Evolutionary conservation across 2,797 vertebrate genomes (phyloP), one percentile per base, ranked within the genome.

Genomic region (Paramormyrops hopkinsi): DNA sequence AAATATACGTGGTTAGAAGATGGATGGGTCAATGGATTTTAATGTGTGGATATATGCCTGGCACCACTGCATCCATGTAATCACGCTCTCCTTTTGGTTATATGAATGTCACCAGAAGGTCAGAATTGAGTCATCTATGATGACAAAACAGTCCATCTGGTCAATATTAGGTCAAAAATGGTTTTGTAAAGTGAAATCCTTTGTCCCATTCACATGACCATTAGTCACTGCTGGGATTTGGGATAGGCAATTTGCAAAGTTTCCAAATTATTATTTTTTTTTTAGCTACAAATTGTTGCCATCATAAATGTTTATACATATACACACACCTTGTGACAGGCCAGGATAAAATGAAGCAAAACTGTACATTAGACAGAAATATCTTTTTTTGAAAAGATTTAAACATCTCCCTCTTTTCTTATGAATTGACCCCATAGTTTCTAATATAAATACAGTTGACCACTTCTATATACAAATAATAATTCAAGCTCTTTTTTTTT

Each of bases 311-410:
- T n/a, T 79, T 76, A 25, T 44, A 84, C 22, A 54, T 83, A 62
- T 9, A 48, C 53, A 83, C 37, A 84, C 46, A 84, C 8, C 5
- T 33, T 12, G 9, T 44, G 19, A 44, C 51, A 62, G 79, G 14
- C 54, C 37, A 85, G 11, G 46, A 25, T 19, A 79, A 56, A 76
- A 33, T 22, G 25, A 69, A 83, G 53, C 53, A 44, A 85, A 12
- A 65, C 56, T 65, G 22, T 56, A 85, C 76, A 89, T 85, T 85
- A n/a, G n/a, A 84, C 5, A 59, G 33, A 86, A 84, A 84, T 44
- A 25, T 17, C 50, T 48, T 56, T 86, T 79, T 82, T 7, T 79
- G 29, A 33, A 46, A 46, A 54, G 33, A 44, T 46, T 79, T 84
- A 12, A 84, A 51, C n/a, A 22, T 12, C 4, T 51, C 22, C 11